Evolutionary conservation across 92 coral and sea anemone species (phyloP), one percentile per base, ranked within the genome.

Genomic region (Epizoanthus ramosus): DNA sequence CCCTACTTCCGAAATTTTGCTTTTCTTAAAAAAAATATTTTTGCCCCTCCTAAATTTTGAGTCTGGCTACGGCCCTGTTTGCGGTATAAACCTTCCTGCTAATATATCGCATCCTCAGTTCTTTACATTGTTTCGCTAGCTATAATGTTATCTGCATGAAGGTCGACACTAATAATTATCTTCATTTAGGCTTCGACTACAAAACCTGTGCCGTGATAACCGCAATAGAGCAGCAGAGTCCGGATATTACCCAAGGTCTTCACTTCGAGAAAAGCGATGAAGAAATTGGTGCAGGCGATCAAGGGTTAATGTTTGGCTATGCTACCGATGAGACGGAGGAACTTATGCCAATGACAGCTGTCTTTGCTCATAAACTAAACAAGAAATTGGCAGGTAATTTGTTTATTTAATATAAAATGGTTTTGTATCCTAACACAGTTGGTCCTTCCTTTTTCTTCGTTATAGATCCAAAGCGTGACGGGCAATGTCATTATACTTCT

Each of bases 271-370:
- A 87, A 28, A 64, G 73, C 16, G 89, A 87, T 3, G 93, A 87
- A 21, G 91, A 90, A 19, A 70, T 87, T 5, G 93, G 93, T 15
- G 93, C 93, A 16, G 91, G 93, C 4, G 93, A 90, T 53, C 93
- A 90, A 59, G 93, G 93, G 0, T 60, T 90, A 10, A 90, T 90
- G 93, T 90, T 87, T 67, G 93, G 93, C 50, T 90, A 90, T 80
- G 91, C 93, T 7, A 87, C 88, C 2, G 87, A 90, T 41, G 93
- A 90, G 60, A 90, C 93, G 3, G 88, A 87, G 39, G 93, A 87
- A 28, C 85, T 87, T 19, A 90, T 90, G 93, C 93, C 93, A 17
- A 60, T 87, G 52, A 83, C 93, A 6, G 63, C 74, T 4, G 86
- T 87, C 25, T 56, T 87, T 13, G 91, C 93, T 4, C 93, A 90